Evolutionary conservation across 2,113 vertebrate genomes (phyloP).

Genomic region (Typhlomys cinereus): DNA sequence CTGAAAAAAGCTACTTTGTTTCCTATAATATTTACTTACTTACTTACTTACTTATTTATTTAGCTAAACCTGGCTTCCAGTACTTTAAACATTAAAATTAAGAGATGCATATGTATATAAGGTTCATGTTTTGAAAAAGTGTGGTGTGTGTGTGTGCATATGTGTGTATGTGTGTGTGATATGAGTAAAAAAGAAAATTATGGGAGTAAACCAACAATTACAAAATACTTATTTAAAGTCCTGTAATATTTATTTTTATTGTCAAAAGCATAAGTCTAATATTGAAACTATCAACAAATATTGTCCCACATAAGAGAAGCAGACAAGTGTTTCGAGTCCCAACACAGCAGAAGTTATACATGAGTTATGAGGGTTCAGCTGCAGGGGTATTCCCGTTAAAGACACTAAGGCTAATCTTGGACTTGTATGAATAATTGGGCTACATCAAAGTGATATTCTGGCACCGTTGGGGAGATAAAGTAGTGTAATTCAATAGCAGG

Average conservation of each 20-base stretch:
- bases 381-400: not conserved
- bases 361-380: slow-evolving; percentile 15
- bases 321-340: slow-evolving; percentile 9
- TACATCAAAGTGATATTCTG: slow-evolving; percentile 56
- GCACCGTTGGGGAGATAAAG: slow-evolving; percentile 2
- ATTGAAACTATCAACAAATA: slow-evolving; percentile 20
- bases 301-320: not conserved
- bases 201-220: not conserved
- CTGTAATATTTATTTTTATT: not conserved
- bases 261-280: not conserved
- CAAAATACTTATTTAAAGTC: slow-evolving; percentile 12
- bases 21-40: slow-evolving; percentile 4
- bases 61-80: not conserved
- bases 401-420: slow-evolving; percentile 7
- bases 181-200: slow-evolving; percentile 22
- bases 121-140: not conserved
- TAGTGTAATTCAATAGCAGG: slow-evolving; percentile 57
- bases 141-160: not conserved
- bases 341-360: not conserved
- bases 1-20: not conserved
- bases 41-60: not conserved
- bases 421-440: slow-evolving; percentile 52
- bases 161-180: not conserved
- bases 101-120: not conserved
- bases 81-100: slow-evolving; percentile 22